phyloP scores from a whole-genome alignment of 2,888 invertebrate genomes.

The Drosophila limbata region DNA sequence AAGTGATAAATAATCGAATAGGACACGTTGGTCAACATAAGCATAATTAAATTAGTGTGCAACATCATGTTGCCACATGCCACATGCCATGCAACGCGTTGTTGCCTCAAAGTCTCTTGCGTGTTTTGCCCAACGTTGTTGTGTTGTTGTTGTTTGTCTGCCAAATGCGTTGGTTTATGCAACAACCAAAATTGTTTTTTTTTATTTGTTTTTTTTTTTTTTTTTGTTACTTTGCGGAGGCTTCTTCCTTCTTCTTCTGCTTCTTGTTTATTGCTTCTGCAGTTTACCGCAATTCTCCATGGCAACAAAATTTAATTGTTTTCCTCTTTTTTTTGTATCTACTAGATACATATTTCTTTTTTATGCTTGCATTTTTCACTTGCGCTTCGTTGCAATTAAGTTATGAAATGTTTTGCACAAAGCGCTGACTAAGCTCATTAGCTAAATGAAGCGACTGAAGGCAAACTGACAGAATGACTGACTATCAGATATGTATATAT shows the following conservation, averaged over 20 bases:
- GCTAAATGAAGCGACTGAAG: slow-evolving; percentile 45
- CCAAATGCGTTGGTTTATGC: slow-evolving; percentile 59
- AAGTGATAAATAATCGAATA: slow-evolving; percentile 16
- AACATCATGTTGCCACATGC: slow-evolving; percentile 31
- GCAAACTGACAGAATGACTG: slow-evolving; percentile 19
- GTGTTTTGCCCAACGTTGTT: slow-evolving; percentile 38
- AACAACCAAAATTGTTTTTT: slow-evolving; percentile 46
- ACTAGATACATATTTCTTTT: not conserved
- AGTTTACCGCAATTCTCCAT: slow-evolving; percentile 35
- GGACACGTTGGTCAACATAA: slow-evolving; percentile 17
- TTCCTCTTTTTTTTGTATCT: not conserved
- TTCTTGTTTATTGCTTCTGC: slow-evolving; percentile 16
- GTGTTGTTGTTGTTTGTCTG: slow-evolving; percentile 21
- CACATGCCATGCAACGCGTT: slow-evolving; percentile 5
- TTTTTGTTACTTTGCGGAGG: slow-evolving; percentile 17
- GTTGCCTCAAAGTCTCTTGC: slow-evolving; percentile 43
- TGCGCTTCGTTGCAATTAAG: slow-evolving; percentile 58
- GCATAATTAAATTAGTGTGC: slow-evolving; percentile 30
- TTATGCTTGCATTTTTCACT: slow-evolving; percentile 31
- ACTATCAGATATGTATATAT: not conserved
- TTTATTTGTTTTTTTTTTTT: not conserved
- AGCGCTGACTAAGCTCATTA: slow-evolving; percentile 74
- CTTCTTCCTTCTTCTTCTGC: slow-evolving; percentile 44
- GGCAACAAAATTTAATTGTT: slow-evolving; percentile 34
- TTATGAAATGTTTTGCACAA: slow-evolving; percentile 70